Conservation (phyloP, 2,113 vertebrate genomes). For the Lophochroa leadbeateri region DNA sequence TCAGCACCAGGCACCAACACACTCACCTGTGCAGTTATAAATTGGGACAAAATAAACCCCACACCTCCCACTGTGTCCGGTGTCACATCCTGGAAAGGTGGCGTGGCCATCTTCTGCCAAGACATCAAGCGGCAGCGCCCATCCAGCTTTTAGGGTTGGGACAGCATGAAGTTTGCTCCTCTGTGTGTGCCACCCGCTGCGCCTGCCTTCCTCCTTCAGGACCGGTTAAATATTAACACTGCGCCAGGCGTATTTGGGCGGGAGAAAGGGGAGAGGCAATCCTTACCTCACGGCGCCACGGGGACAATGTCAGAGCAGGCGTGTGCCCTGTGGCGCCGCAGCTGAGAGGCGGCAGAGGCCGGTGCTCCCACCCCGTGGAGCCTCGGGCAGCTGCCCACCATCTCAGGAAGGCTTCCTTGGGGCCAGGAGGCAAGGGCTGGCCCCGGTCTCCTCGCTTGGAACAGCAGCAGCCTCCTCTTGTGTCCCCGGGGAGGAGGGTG, state of each 20-base stretch:
- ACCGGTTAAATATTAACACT: constrained; percentile 41
- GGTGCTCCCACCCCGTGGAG: rapidly evolving
- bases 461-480: not conserved
- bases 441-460: rapidly evolving
- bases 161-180: not conserved
- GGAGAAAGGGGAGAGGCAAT: not conserved
- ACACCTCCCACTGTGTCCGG: rapidly evolving
- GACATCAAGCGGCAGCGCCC: not conserved
- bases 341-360: not conserved
- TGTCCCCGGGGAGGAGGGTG: rapidly evolving
- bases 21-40: rapidly evolving
- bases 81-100: rapidly evolving
- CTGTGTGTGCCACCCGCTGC: not conserved
- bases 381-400: not conserved
- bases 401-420: rapidly evolving
- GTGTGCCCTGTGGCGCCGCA: not conserved
- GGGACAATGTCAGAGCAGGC: not conserved
- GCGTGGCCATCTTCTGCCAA: rapidly evolving
- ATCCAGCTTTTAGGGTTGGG: not conserved
- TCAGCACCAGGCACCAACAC: rapidly evolving
- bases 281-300: not conserved
- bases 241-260: not conserved
- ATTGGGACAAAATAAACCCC: rapidly evolving
- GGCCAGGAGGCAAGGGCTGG: not conserved
- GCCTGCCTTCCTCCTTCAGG: not conserved